A percentile compares a stretch with the other conserved stretches of the same genome.
phyloP scores from a whole-genome alignment of 1,140 invertebrate genomes.

The Melipona quadrifasciata region DNA sequence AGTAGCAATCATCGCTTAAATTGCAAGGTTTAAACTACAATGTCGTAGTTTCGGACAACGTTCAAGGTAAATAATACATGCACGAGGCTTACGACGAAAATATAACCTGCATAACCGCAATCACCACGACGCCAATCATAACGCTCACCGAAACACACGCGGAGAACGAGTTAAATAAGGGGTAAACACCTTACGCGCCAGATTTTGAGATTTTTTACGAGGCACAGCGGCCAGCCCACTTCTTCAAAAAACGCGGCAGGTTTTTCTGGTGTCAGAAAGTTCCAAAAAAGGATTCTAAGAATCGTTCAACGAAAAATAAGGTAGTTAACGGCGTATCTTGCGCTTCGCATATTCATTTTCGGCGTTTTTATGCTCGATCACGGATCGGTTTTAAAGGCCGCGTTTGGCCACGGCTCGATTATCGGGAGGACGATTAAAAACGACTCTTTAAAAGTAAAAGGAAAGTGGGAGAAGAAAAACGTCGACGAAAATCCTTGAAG shows the following conservation, averaged over 20 bases:
- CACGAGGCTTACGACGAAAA: too few relatives aligned
- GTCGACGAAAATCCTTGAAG: slow-evolving; percentile 35
- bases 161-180: background rate
- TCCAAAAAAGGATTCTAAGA: background rate
- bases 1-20: background rate
- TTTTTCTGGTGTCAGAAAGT: background rate
- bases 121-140: background rate
- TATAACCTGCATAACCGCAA: too few relatives aligned
- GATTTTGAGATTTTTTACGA: background rate
- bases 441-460: background rate
- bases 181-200: background rate
- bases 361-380: slow-evolving; percentile 22
- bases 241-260: background rate
- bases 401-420: slow-evolving; percentile 2
- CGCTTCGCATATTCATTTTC: slow-evolving; percentile 11
- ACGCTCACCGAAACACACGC: background rate
- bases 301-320: background rate
- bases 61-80: too few relatives aligned
- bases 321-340: background rate
- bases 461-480: background rate
- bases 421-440: slow-evolving; percentile 44
- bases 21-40: background rate
- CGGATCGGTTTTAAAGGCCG: slow-evolving; percentile 14
- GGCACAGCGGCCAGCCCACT: background rate
- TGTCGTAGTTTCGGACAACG: background rate